Evolutionary conservation across 2,888 invertebrate species (phyloP).

Genomic region (Ochlodes sylvanus): DNA sequence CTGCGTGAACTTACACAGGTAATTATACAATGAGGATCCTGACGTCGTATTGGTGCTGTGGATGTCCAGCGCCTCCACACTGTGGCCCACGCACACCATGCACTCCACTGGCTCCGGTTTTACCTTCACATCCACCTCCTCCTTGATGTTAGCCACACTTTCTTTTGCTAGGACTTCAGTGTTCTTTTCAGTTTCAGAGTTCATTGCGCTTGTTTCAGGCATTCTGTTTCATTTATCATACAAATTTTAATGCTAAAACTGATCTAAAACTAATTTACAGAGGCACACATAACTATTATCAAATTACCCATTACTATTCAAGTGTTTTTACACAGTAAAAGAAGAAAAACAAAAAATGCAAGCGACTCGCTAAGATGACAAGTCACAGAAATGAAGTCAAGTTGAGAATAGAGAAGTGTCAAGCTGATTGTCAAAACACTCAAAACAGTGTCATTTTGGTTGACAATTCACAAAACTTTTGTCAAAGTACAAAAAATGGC

Average conservation of each 20-base stretch:
- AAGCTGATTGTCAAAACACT: background rate
- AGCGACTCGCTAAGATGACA: constrained; percentile 46
- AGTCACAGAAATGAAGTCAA: constrained; percentile 42
- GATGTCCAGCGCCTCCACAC: constrained; percentile 59
- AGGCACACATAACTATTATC: constrained; percentile 11
- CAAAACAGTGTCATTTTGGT: background rate
- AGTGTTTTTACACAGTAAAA: constrained; percentile 39
- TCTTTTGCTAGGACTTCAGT: constrained; percentile 48
- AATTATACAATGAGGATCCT: constrained; percentile 59
- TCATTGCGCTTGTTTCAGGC: constrained; percentile 66
- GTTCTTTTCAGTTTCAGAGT: constrained; percentile 56
- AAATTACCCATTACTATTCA: constrained; percentile 16
- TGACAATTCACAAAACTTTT: too few relatives aligned
- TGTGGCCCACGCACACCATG: constrained; percentile 61
- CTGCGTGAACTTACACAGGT: constrained; percentile 62
- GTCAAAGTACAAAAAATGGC: too few relatives aligned
- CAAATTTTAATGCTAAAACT: background rate
- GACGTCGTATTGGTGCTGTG: constrained; percentile 55
- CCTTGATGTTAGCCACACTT: constrained; percentile 56
- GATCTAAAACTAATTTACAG: constrained; percentile 9
- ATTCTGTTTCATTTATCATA: constrained; percentile 48
- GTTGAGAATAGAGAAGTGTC: background rate
- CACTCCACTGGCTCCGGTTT: constrained; percentile 71
- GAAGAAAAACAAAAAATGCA: constrained; percentile 47
- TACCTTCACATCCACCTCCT: constrained; percentile 60